These are phyloP conservation scores for Megalurothrips usitatus DNA, from an alignment of 2,888 invertebrate species.

Conservation along the genomic window DNA sequence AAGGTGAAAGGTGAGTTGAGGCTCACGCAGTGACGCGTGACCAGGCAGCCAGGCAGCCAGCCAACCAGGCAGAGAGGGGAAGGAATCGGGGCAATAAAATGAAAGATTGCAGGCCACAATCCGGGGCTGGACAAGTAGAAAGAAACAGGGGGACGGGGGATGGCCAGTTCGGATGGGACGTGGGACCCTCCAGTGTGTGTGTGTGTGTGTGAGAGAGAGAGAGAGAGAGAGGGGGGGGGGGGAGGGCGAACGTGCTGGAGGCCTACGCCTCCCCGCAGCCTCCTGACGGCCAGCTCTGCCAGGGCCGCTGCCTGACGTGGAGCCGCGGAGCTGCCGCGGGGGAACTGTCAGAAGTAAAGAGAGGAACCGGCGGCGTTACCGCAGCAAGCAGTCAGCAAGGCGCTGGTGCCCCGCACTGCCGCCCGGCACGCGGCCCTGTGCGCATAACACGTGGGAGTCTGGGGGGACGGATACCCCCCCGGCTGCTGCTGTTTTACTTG, in stretches of 20 bases:
- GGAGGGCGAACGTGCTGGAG: neutral
- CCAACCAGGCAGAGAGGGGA: neutral
- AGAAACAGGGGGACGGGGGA: neutral
- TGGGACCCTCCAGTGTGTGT: no score
- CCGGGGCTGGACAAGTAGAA: neutral
- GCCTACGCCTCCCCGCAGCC: neutral
- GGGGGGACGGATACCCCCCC: no score
- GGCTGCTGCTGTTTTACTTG: no score
- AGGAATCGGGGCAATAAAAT: constrained; percentile 17
- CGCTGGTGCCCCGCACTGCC: neutral
- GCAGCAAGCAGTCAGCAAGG: no score
- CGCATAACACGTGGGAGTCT: no score
- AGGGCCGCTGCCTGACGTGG: neutral
- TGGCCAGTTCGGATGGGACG: no score
- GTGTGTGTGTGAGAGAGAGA: no score
- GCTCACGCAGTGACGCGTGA: neutral
- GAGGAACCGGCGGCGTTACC: neutral
- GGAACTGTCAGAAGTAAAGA: constrained; percentile 13
- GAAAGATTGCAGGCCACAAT: constrained; percentile 2
- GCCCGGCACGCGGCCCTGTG: no score
- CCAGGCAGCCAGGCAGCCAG: neutral
- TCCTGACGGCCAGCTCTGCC: neutral
- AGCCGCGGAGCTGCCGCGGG: neutral
- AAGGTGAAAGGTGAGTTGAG: neutral
- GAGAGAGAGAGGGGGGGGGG: no score